Conservation (phyloP, 2,888 invertebrate genomes). For the Sisyra nigra region DNA sequence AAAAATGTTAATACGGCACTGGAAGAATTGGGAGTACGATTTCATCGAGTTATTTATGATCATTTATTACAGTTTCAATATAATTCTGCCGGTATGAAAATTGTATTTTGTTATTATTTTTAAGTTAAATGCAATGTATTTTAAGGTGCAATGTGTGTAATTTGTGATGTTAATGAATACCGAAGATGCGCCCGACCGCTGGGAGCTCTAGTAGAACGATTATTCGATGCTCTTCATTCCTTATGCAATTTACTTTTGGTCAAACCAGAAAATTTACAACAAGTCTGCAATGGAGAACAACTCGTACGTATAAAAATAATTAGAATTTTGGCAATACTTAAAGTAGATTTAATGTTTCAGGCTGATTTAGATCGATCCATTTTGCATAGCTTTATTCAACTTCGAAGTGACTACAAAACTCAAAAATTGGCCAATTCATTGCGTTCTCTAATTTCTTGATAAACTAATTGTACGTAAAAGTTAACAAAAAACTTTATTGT, state of each 20-base stretch:
- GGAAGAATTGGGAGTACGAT: conserved; percentile 77
- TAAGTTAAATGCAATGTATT: too few relatives aligned
- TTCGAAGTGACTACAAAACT: conserved; percentile 85
- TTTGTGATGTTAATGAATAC: conserved; percentile 97
- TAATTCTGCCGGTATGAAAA: conserved; percentile 62
- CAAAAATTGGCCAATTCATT: conserved; percentile 35
- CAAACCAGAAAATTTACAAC: conserved; percentile 89
- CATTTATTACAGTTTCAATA: conserved; percentile 91
- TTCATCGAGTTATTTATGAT: conserved; percentile 87
- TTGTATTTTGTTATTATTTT: conserved; percentile 3
- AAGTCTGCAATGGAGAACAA: conserved; percentile 88
- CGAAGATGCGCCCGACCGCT: conserved; percentile 68
- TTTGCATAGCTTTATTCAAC: conserved; percentile 82
- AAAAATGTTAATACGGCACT: conserved; percentile 78
- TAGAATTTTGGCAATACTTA: too few relatives aligned
- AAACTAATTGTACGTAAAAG: too few relatives aligned
- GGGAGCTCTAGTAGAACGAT: conserved; percentile 60
- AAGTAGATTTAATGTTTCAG: too few relatives aligned
- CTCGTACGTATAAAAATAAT: conserved; percentile 43
- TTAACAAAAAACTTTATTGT: not conserved
- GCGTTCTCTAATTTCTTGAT: not conserved
- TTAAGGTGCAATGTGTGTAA: conserved; percentile 88
- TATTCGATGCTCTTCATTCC: conserved; percentile 93
- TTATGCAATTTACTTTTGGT: conserved; percentile 90
- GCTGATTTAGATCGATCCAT: conserved; percentile 80